These are phyloP conservation scores for Hydropsyche tenuis DNA, from an alignment of 1,140 invertebrate species.

Conservation along the genomic window DNA sequence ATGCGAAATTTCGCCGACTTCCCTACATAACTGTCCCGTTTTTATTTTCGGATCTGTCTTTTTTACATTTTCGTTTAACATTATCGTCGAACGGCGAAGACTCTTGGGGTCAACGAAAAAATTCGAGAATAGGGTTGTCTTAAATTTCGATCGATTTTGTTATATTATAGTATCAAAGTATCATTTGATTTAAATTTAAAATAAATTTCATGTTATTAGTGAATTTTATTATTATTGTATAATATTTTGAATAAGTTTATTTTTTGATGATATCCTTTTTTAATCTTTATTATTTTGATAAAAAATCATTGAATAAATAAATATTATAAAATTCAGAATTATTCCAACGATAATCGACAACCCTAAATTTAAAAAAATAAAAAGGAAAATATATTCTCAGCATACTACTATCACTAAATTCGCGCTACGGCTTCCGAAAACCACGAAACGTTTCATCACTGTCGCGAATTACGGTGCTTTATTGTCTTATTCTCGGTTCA, in stretches of 20 bases:
- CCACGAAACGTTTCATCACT: constrained; percentile 40
- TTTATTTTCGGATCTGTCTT: constrained; percentile 10
- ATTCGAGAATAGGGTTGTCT: too few species aligned
- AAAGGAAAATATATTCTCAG: constrained; percentile 27
- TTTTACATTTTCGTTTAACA: too few species aligned
- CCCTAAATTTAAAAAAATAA: not conserved
- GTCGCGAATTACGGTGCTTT: constrained; percentile 33
- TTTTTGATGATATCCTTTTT: too few species aligned
- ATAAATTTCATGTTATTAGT: too few species aligned
- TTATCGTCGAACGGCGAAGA: not conserved
- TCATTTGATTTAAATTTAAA: too few species aligned
- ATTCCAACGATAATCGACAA: constrained; percentile 9
- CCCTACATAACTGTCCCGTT: constrained; percentile 12
- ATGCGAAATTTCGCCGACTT: not conserved
- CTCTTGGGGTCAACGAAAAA: constrained; percentile 21
- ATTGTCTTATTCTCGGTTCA: constrained; percentile 21
- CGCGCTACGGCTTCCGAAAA: constrained; percentile 39
- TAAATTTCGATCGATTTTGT: too few species aligned
- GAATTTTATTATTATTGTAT: too few species aligned
- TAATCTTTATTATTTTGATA: too few species aligned
- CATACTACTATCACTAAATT: constrained; percentile 26
- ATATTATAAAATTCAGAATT: too few species aligned
- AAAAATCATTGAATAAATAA: too few species aligned
- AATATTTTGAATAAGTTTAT: too few species aligned
- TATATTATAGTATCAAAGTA: too few species aligned